phyloP scores from a whole-genome alignment of 1,140 invertebrate genomes.

The Heterodera carotae region DNA sequence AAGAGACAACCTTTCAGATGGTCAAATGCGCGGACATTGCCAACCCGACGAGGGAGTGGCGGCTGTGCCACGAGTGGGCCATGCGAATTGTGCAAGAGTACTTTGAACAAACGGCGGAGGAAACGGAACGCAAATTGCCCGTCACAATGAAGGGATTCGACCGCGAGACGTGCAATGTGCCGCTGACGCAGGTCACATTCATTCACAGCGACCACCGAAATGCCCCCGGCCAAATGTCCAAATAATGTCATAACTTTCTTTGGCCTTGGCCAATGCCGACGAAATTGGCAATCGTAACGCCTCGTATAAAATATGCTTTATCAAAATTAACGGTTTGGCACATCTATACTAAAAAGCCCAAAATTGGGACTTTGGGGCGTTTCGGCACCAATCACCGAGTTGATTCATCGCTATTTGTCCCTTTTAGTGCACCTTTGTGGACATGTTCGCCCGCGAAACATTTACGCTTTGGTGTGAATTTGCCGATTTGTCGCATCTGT shows the following conservation, averaged over 20 bases:
- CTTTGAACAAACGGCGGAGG: conserved; percentile 64
- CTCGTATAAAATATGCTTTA: too few relatives aligned
- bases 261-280: too few relatives aligned
- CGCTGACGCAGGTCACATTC: conserved; percentile 47
- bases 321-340: too few relatives aligned
- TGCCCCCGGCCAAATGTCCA: too few relatives aligned
- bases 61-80: conserved; percentile 63
- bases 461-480: conserved; percentile 63
- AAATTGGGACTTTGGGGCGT: too few relatives aligned
- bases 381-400: too few relatives aligned
- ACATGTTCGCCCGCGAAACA: conserved; percentile 65
- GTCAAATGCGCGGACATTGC: conserved; percentile 65
- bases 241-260: too few relatives aligned
- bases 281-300: too few relatives aligned
- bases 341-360: too few relatives aligned
- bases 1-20: conserved; percentile 30
- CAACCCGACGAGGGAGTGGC: conserved; percentile 62
- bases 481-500: conserved; percentile 57
- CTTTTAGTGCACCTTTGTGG: conserved; percentile 51
- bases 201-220: conserved; percentile 25
- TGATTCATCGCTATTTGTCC: not conserved
- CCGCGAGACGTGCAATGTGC: conserved; percentile 63
- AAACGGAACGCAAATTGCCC: conserved; percentile 59
- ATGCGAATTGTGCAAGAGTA: conserved; percentile 64
- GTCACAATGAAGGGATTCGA: conserved; percentile 65